Evolutionary conservation across 1,140 invertebrate species (phyloP), one percentile per base, ranked within the genome.

Genomic region (Lethrus apterus): DNA sequence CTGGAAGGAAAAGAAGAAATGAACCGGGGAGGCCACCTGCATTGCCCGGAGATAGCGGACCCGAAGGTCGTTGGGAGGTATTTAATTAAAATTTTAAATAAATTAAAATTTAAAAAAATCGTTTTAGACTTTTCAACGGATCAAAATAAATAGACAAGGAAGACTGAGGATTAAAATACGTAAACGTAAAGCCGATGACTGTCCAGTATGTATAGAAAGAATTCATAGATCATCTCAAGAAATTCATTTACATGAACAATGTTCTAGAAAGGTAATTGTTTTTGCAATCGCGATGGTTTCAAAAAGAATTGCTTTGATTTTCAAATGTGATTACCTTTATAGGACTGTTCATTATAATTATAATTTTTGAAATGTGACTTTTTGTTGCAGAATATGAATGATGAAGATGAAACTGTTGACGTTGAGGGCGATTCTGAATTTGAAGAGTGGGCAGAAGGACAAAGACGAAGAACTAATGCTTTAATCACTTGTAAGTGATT

Each of bases 101-200:
- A 32, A 26, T 42, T 41, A 7, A 11, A 3, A 20, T 19, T 20
- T 11, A 47, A 32, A 43, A 14, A 3, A 11, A 24, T 48, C 20
- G 45, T 2, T 45, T 54, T 48, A 73, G 78, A 87, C 84, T 14
- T 89, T 88, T 65, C 81, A 88, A 63, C 71, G 86, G 54, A 85
- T 91, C 50, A 80, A 84, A 57, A 79, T 80, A 31, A 91, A 91
- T 63, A 73, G 87, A 56, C 84, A 88, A 58, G 79, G 82, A 50
- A 69, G 81, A 20, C 52, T 73, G 21, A 46, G 70, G 45, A 56
- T 72, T 20, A 74, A 74, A 58, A 68, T 72, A 9, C 62, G 81
- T 17, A 83, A 84, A 59, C 71, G 82, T 38, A 81, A 84, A 67
- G 73, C 76, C 24, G 81, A 84, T 53, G 75, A 83, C 74, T 91